Conservation (phyloP, 1,140 invertebrate genomes). For the Drosophila sproati region DNA sequence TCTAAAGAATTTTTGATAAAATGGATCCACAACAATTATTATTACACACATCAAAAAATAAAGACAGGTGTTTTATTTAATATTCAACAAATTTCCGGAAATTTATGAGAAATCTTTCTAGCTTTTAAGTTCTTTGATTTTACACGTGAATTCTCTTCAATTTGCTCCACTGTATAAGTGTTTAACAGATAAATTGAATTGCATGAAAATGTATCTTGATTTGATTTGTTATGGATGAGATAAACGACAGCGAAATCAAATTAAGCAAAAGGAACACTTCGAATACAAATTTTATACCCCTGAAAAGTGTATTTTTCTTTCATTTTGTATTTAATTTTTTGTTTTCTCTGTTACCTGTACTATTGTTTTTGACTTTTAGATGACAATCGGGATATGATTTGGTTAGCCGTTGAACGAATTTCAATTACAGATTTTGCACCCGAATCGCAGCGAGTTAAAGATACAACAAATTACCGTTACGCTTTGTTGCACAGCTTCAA, state of each 20-base stretch:
- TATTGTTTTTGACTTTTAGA: constrained; percentile 67
- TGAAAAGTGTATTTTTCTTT: constrained; percentile 4
- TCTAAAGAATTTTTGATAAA: too few relatives aligned
- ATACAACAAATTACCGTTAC: constrained; percentile 31
- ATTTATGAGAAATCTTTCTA: too few relatives aligned
- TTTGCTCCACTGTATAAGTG: constrained; percentile 34
- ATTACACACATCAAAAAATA: too few relatives aligned
- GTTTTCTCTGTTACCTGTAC: constrained; percentile 58
- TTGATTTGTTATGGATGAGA: constrained; percentile 62
- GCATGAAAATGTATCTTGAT: constrained; percentile 64
- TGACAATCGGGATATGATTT: constrained; percentile 34
- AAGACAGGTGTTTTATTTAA: too few relatives aligned
- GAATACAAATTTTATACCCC: constrained; percentile 22
- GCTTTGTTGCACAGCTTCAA: not conserved
- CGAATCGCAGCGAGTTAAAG: constrained; percentile 20
- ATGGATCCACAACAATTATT: too few relatives aligned
- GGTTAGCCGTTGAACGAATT: constrained; percentile 48
- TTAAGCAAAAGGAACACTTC: constrained; percentile 8
- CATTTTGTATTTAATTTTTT: constrained; percentile 14
- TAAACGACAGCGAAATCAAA: constrained; percentile 46
- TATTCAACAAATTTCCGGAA: too few relatives aligned
- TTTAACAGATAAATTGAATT: constrained; percentile 74
- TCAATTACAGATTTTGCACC: constrained; percentile 78
- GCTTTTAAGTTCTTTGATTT: not conserved
- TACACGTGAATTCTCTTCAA: not conserved